Evolutionary conservation across 2,113 vertebrate genomes (phyloP).

Genomic region (Atherinomorus stipes): DNA sequence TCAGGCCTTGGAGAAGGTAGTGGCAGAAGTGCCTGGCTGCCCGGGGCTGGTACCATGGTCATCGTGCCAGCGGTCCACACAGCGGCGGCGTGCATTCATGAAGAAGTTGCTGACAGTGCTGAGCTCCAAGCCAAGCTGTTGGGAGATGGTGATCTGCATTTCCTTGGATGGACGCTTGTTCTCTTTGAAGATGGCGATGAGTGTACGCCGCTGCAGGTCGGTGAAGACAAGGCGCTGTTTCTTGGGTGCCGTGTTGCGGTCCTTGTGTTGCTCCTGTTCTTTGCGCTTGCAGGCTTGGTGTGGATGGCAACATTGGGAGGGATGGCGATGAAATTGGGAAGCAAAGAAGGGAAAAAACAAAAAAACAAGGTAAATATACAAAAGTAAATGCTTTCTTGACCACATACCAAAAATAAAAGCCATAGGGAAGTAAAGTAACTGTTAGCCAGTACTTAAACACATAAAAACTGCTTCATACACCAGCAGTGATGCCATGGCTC

Average conservation of each 20-base stretch:
- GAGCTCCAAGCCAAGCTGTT: constrained; percentile 97
- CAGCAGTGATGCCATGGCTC: constrained; percentile 63
- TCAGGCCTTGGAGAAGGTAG: constrained; percentile 98
- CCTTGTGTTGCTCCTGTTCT: constrained; percentile 98
- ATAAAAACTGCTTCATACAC: constrained; percentile 65
- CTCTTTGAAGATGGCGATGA: constrained; percentile 99
- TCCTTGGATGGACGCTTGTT: constrained; percentile 98
- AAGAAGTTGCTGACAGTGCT: constrained; percentile 99
- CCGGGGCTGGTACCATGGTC: constrained; percentile 89
- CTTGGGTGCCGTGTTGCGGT: constrained; percentile 93
- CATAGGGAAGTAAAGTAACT: constrained; percentile 43
- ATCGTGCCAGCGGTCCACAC: constrained; percentile 96
- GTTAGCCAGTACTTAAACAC: constrained; percentile 68
- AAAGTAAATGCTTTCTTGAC: constrained; percentile 41
- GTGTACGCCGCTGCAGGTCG: constrained; percentile 97
- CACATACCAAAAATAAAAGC: constrained; percentile 29
- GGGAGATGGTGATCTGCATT: constrained; percentile 99
- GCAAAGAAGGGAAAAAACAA: constrained; percentile 69
- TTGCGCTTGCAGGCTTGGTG: constrained; percentile 96
- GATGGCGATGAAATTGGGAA: constrained; percentile 68
- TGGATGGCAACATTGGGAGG: constrained; percentile 70
- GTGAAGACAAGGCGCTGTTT: constrained; percentile 99
- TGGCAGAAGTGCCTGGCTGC: constrained; percentile 87
- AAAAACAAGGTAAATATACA: constrained; percentile 79
- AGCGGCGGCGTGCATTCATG: constrained; percentile 98